phyloP scores from a whole-genome alignment of 1,140 invertebrate genomes.

The Piezodorus guildinii region DNA sequence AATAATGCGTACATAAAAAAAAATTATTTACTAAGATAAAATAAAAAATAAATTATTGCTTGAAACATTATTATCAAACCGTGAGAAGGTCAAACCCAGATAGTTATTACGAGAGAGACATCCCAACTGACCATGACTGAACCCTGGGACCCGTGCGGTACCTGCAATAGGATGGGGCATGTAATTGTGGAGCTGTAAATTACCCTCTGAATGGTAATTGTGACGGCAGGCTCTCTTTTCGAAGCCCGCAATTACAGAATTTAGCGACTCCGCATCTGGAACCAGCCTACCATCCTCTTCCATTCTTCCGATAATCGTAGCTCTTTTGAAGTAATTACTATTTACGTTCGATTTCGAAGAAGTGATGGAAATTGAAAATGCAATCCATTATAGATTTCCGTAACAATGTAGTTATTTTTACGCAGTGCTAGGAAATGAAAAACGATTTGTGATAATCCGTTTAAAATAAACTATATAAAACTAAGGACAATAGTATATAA shows the following conservation, averaged over 20 bases:
- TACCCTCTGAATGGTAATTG: not conserved
- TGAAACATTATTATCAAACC: not conserved
- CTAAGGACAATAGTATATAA: no score
- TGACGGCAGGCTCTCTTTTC: not conserved
- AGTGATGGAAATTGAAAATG: no score
- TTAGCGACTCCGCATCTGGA: not conserved
- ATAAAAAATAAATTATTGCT: not conserved
- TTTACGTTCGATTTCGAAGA: no score
- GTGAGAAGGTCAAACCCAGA: not conserved
- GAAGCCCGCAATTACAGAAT: not conserved
- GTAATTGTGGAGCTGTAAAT: conserved; percentile 13
- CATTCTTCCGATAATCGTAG: not conserved
- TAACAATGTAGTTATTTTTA: no score
- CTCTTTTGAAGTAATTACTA: no score
- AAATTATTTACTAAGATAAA: not conserved
- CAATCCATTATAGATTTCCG: no score
- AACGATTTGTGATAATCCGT: no score
- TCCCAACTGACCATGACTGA: not conserved
- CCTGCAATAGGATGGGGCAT: not conserved
- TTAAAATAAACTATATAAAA: no score
- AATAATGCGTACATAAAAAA: no score
- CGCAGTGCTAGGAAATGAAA: no score
- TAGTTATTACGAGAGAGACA: not conserved
- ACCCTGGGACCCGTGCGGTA: not conserved
- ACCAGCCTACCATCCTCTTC: not conserved